Conservation (phyloP, 2,797 vertebrate species). For the Nothura maculosa region DNA sequence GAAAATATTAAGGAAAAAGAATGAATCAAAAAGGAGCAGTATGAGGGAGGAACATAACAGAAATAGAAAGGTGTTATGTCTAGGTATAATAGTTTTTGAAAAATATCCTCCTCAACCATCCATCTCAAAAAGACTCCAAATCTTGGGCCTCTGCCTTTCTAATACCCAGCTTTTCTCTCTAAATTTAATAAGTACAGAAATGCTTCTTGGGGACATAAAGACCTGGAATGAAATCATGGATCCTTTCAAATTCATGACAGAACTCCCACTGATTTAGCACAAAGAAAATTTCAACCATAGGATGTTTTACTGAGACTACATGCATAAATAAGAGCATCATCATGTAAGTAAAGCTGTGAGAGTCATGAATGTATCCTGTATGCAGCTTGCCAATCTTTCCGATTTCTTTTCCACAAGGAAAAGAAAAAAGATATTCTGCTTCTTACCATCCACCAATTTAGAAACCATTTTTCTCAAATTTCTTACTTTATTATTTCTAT, state of each 20-base stretch:
- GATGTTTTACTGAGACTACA: neutral
- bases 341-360: neutral
- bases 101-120: neutral
- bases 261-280: neutral
- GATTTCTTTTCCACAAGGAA: neutral
- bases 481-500: neutral
- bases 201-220: neutral
- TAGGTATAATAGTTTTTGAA: neutral
- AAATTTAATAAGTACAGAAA: neutral
- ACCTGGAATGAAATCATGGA: neutral
- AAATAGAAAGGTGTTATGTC: neutral
- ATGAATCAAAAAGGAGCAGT: neutral
- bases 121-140: neutral
- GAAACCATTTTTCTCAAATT: neutral
- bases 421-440: neutral
- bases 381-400: neutral
- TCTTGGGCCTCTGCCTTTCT: neutral
- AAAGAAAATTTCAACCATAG: neutral
- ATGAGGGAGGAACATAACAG: neutral
- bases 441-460: neutral
- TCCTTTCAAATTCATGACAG: neutral
- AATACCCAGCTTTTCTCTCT: neutral
- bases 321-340: neutral
- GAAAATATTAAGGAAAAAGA: neutral
- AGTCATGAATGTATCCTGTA: neutral